Base-by-base conservation (phyloP, 2,113 vertebrate genomes). In the Onychorhynchus coronatus region DNA sequence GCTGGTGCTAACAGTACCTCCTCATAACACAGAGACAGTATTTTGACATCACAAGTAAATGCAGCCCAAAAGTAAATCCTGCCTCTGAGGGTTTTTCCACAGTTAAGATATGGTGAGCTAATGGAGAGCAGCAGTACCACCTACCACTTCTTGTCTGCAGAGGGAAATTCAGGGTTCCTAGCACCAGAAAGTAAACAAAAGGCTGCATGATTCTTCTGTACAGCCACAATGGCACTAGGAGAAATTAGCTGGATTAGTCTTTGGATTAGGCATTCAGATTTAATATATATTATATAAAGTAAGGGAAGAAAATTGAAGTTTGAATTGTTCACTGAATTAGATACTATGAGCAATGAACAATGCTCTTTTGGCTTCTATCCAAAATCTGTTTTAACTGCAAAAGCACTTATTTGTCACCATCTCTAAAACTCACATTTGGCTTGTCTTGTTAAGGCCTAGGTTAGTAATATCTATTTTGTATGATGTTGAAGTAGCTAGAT, bases 331-430 rank as follows among this genome's bases (percentile, higher is more conserved):
- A 22, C 30, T 78, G 70, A 82, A 85, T 91, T 85, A 88, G 39
- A 46, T 67, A 23, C 46, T 66, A 3, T 42, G 30, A 80, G 33
- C 22, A 81, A 70, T 62, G 41, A 74, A 46, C 30, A 78, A 59
- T 81, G 74, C 16, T 44, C 50, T 88, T 85, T 95, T 85, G 86
- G 28, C 66, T 86, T 27, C 47, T 17, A 66, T 74, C 50, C 89
- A 94, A 84, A 74, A 74, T 86, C 59, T 80, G 46, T 91, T 91
- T 94, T 72, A 94, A 79, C 71, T 53, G 61, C 44, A 84, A 88
- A 85, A 88, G 39, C 22, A 49, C 30, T 52, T 78, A 75, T 21
- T 93, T 93, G 74, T 82, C 88, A 47, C 85, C 18, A 81, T 84
- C 47, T 84, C 37, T 85, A 85, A 78, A 95, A 87, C 39, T 87